phyloP scores from a whole-genome alignment of 2,113 vertebrate genomes.

The Oceanites oceanicus region DNA sequence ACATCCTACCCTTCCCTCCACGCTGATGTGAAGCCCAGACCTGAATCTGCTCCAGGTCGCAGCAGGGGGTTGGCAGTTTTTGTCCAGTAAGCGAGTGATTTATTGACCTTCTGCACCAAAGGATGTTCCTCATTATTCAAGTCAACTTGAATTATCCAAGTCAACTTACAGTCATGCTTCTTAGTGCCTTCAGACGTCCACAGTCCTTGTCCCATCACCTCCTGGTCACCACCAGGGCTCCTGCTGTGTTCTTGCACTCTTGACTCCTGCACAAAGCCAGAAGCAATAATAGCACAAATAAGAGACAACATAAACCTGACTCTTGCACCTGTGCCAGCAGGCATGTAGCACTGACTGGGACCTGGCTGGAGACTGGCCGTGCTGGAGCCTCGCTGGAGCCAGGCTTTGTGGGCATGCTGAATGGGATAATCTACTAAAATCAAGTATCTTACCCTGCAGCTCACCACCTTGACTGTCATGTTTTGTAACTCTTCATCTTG shows the following conservation, averaged over 20 bases:
- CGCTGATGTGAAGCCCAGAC: neutral
- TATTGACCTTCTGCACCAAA: neutral
- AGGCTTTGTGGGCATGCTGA: neutral
- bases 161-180: neutral
- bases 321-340: neutral
- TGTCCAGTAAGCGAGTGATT: neutral
- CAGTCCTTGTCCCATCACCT: neutral
- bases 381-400: neutral
- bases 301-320: neutral
- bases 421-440: neutral
- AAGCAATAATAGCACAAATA: neutral
- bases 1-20: neutral
- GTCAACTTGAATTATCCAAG: neutral
- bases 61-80: neutral
- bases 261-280: constrained; percentile 8
- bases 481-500: neutral
- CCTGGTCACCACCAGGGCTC: neutral
- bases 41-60: neutral
- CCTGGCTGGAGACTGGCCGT: fast-evolving
- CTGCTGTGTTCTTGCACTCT: neutral
- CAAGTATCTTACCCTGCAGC: neutral
- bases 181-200: neutral
- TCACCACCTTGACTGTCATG: neutral
- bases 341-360: neutral
- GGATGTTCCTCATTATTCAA: neutral